Evolutionary conservation across 2,888 invertebrate species (phyloP).

Genomic region (Volucella zonaria): DNA sequence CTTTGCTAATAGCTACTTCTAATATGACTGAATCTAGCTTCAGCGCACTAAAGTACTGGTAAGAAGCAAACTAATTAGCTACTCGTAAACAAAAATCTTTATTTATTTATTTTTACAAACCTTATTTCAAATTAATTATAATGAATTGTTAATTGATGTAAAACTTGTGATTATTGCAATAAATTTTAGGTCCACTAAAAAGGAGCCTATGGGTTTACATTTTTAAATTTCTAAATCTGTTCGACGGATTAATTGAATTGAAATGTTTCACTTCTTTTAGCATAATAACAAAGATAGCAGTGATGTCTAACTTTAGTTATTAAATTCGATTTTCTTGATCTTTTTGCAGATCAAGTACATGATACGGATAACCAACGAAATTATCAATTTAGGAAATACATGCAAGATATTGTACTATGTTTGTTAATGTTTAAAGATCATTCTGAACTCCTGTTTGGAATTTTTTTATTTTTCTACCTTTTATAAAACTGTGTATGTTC

Average conservation of each 20-base stretch:
- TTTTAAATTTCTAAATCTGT: neutral
- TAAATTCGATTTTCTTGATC: too few relatives aligned
- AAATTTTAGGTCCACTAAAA: neutral
- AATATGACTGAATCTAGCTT: neutral
- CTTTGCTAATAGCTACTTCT: constrained; percentile 27
- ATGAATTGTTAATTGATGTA: constrained; percentile 9
- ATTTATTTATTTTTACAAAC: neutral
- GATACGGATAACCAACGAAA: neutral
- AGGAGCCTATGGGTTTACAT: neutral
- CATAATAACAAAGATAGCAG: neutral
- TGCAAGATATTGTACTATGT: too few relatives aligned
- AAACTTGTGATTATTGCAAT: constrained; percentile 15
- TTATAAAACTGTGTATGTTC: too few relatives aligned
- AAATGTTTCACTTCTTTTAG: constrained; percentile 37
- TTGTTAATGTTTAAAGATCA: too few relatives aligned
- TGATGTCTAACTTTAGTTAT: too few relatives aligned
- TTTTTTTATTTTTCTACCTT: too few relatives aligned
- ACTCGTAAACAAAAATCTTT: neutral
- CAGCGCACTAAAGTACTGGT: constrained; percentile 26
- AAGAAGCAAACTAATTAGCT: constrained; percentile 34
- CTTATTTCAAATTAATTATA: neutral
- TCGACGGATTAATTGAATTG: neutral
- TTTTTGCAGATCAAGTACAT: neutral
- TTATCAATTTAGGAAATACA: too few relatives aligned
- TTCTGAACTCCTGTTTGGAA: too few relatives aligned